Evolutionary conservation across 2,888 invertebrate genomes (phyloP).

Genomic region (Biston stratarius): DNA sequence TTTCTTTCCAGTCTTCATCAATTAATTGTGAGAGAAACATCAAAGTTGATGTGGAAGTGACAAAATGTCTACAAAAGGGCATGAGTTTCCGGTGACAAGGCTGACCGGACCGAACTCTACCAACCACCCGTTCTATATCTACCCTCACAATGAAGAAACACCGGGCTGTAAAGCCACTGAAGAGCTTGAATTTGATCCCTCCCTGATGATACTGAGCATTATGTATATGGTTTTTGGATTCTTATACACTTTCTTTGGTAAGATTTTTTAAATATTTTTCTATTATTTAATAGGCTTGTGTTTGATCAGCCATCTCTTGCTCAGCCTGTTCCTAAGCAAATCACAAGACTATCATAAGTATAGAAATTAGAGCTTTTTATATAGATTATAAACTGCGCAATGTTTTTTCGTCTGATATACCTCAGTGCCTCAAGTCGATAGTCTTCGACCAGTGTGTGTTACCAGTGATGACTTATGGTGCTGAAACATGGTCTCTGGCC

Average conservation of each 20-base stretch:
- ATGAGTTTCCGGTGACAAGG: conserved; percentile 16
- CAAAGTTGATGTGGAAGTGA: conserved; percentile 14
- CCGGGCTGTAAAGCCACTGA: conserved; percentile 13
- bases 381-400: no score
- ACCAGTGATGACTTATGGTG: no score
- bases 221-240: conserved; percentile 93
- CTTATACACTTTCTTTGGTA: conserved; percentile 94
- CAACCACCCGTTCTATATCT: conserved; percentile 6
- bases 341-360: no score
- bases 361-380: no score
- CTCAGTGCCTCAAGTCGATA: no score
- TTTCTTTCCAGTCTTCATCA: conserved; percentile 18
- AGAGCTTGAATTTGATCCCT: conserved; percentile 7
- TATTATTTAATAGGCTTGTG: no score
- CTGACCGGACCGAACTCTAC: conserved; percentile 9
- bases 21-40: neutral
- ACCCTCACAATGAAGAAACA: conserved; percentile 13
- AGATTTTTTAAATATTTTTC: conserved; percentile 56
- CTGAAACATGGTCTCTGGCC: no score
- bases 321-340: no score
- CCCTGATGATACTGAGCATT: conserved; percentile 49
- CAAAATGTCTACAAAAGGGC: conserved; percentile 14
- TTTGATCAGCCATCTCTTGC: no score
- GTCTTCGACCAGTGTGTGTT: no score
- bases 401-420: no score